Evolutionary conservation across 2,797 vertebrate genomes (phyloP).

Genomic region (Notolabrus celidotus): DNA sequence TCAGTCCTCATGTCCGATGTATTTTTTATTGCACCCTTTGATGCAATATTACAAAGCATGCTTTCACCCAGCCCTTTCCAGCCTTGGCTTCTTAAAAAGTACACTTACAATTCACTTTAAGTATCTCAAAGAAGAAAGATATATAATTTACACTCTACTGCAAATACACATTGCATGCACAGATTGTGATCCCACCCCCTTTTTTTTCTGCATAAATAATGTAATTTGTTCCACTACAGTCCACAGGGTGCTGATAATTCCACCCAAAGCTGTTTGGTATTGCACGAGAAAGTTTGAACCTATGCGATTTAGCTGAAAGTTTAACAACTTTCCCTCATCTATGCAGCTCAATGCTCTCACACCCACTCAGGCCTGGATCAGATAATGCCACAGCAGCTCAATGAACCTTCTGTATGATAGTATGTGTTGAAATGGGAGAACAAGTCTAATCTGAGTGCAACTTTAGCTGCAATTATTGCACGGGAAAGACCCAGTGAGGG

Average conservation of each 20-base stretch:
- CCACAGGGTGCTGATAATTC: background rate
- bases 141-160: no score
- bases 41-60: conserved; percentile 15
- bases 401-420: background rate
- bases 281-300: no score
- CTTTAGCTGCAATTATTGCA: no score
- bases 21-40: conserved; percentile 19
- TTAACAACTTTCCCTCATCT: background rate
- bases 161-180: no score
- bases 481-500: background rate
- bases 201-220: background rate
- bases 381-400: background rate
- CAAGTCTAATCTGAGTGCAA: background rate
- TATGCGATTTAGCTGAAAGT: background rate
- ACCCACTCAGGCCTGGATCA: conserved; percentile 4
- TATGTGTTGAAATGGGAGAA: background rate
- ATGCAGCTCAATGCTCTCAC: background rate
- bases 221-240: background rate
- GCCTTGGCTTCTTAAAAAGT: background rate
- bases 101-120: background rate
- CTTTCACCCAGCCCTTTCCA: background rate
- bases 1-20: background rate
- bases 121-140: background rate
- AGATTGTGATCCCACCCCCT: background rate
- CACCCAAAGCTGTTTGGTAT: background rate